These are phyloP conservation scores for Entelurus aequoreus DNA, from an alignment of 2,113 vertebrate genomes.

Conservation along the genomic window DNA sequence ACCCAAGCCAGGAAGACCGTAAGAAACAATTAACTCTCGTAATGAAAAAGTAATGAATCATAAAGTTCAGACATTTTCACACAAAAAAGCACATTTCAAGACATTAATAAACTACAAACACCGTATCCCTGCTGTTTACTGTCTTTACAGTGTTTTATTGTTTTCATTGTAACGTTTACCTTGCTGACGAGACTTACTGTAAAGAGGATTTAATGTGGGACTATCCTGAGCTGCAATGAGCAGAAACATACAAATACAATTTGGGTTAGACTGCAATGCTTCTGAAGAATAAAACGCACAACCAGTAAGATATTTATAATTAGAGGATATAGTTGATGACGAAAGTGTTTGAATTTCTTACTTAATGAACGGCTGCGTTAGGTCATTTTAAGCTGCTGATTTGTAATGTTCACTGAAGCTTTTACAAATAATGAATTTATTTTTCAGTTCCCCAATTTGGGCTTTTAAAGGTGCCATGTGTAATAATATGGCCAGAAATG, in stretches of 20 bases:
- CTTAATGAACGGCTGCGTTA: too few species aligned
- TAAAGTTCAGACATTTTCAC: slow-evolving; percentile 2
- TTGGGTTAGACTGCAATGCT: slow-evolving; percentile 17
- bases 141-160: slow-evolving; percentile 13
- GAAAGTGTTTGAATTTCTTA: too few species aligned
- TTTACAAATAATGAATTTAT: too few species aligned
- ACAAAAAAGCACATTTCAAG: neutral
- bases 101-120: slow-evolving; percentile 3
- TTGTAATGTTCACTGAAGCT: too few species aligned
- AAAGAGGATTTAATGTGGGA: slow-evolving; percentile 34
- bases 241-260: slow-evolving; percentile 13
- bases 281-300: neutral
- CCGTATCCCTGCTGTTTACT: slow-evolving; percentile 1
- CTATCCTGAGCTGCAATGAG: slow-evolving; percentile 29
- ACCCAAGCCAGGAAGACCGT: slow-evolving; percentile 8
- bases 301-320: neutral
- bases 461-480: too few species aligned
- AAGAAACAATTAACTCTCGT: slow-evolving; percentile 19
- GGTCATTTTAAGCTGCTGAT: too few species aligned
- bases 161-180: slow-evolving; percentile 22
- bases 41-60: slow-evolving; percentile 16
- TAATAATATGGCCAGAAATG: too few species aligned
- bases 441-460: too few species aligned
- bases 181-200: slow-evolving; percentile 15
- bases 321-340: too few species aligned